Percentiles rank a stretch among this genome's conserved stretches.
These are phyloP conservation scores for Colaptes auratus DNA, from an alignment of 2,113 vertebrate genomes.

Conservation along the genomic window DNA sequence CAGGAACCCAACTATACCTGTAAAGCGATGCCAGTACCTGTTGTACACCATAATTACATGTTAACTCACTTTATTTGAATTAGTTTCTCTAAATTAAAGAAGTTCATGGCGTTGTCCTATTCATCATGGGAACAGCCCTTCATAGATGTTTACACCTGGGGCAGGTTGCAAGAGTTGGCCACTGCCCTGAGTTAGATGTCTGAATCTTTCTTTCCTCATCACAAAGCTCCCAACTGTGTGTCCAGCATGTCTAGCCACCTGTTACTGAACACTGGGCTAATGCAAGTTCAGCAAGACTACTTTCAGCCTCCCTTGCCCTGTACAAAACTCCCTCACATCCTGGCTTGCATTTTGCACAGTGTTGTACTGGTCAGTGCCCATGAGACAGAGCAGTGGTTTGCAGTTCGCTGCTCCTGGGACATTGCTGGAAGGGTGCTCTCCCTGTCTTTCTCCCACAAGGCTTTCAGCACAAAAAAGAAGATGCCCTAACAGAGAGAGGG, in stretches of 20 bases:
- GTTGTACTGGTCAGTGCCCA: fast-evolving
- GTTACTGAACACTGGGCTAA: background rate
- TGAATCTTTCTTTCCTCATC: background rate
- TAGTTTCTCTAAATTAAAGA: background rate
- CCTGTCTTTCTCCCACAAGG: background rate
- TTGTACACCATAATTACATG: background rate
- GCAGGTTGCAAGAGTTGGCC: background rate
- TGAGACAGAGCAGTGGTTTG: background rate
- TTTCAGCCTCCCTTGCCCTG: background rate
- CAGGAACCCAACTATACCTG: background rate
- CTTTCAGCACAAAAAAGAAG: background rate
- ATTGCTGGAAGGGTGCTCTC: background rate
- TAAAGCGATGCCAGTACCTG: background rate
- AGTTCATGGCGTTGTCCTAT: background rate
- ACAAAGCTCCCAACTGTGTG: background rate
- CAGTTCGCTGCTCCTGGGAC: fast-evolving
- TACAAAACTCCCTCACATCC: fast-evolving
- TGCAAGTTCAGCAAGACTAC: background rate
- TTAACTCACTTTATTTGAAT: background rate
- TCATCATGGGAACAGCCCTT: background rate
- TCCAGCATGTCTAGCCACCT: background rate
- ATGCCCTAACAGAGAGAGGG: background rate
- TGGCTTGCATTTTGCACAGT: background rate
- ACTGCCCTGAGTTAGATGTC: fast-evolving
- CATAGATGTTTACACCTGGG: background rate